Conservation (phyloP, 2,113 vertebrate species). For the Myrmecobius fasciatus region DNA sequence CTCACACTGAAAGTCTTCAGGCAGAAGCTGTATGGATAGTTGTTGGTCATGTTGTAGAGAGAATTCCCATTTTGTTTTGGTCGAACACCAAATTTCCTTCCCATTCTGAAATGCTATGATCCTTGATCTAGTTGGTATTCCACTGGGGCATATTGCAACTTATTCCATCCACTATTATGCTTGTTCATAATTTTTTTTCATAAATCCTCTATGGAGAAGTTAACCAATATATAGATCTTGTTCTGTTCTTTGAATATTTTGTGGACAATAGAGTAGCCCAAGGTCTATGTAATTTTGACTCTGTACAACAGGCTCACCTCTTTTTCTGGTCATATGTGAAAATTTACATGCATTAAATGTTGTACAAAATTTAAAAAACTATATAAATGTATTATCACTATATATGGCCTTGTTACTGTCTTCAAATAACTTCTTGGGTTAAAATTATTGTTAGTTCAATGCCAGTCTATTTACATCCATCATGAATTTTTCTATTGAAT, state of each 20-base stretch:
- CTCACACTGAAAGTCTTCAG: not conserved
- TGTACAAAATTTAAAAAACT: not conserved
- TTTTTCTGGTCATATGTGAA: not conserved
- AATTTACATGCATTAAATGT: not conserved
- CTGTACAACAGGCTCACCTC: not conserved
- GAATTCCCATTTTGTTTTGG: not conserved
- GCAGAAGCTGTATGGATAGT: not conserved
- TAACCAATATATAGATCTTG: not conserved
- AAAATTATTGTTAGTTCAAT: not conserved
- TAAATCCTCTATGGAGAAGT: not conserved
- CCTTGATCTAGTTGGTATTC: not conserved
- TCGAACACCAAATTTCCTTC: not conserved
- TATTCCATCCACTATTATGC: not conserved
- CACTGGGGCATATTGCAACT: not conserved
- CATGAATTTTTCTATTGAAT: not conserved
- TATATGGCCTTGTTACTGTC: not conserved
- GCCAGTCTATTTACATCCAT: not conserved
- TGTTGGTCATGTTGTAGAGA: not conserved
- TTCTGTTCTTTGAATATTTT: not conserved
- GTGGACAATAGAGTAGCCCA: not conserved
- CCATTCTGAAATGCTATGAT: not conserved
- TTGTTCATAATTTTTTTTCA: not conserved
- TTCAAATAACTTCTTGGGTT: not conserved
- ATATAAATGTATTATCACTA: not conserved
- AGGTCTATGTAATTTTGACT: not conserved